Evolutionary conservation across 2,888 invertebrate species (phyloP), one percentile per base, ranked within the genome.

Genomic region (Stenodema calcarata): DNA sequence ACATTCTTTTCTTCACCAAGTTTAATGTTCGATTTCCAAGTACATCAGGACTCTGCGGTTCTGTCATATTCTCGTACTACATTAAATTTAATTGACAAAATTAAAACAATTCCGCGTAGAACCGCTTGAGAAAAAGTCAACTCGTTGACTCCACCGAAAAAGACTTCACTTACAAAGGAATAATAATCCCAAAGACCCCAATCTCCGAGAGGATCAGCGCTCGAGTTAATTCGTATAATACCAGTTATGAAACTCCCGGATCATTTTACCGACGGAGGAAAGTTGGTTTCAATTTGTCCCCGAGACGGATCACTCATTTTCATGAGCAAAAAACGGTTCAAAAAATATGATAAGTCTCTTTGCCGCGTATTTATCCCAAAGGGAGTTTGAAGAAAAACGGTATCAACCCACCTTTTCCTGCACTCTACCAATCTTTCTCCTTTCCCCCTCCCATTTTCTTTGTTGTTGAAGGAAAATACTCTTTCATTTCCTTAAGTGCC

Each of bases 401-500:
- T 73, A 73, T 73, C 73, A 73, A 16, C 18, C 23, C 23, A 23
- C 30, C 30, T 18, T 35, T 73, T 73, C 73, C 18, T 73, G 0
- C 30, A 18, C 9, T 35, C 35, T 4, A 16, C n/a, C 73, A 73
- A 73, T 73, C 73, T 73, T 73, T 73, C 73, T 41, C 73, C 9
- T 30, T 73, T 35, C 35, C n/a, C 35, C 16, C 70, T 12, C 28
- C 73, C 30, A 9, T 73, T 73, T 7, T 12, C 35, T 73, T 73
- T 73, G 73, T 73, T 73, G 73, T 35, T 73, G 73, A 73, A 73
- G 30, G 73, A 73, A n/a, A 62, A 30, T 73, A 73, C 73, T 73
- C 35, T 73, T 69, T 69, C 69, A 69, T 69, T 69, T 75, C 41
- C 75, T 75, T 47, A 47, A 78, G 78, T 78, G 78, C 78, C 78